Evolutionary conservation across 1,140 invertebrate genomes (phyloP).

Genomic region (Drosophila tsacasi): DNA sequence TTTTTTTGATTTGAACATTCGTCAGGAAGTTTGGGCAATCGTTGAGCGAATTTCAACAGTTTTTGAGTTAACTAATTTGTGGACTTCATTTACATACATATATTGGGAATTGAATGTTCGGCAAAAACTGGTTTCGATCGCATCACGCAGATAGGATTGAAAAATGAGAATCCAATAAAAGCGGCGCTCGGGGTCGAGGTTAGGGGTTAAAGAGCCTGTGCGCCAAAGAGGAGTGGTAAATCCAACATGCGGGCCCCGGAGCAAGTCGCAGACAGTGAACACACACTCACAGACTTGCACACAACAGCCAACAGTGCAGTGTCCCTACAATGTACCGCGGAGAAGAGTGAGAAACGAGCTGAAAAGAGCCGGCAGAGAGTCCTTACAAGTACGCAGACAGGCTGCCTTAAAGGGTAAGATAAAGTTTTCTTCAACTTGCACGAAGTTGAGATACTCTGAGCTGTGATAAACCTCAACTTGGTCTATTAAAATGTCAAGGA

Average conservation of each 20-base stretch:
- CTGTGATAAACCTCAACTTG: not conserved
- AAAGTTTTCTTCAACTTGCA: not conserved
- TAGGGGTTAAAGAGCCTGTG: constrained; percentile 37
- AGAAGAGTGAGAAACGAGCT: not conserved
- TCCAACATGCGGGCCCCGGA: constrained; percentile 63
- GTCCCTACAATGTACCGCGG: constrained; percentile 63
- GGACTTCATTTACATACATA: constrained; percentile 46
- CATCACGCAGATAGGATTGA: constrained; percentile 58
- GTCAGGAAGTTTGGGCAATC: constrained; percentile 11
- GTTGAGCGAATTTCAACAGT: constrained; percentile 27
- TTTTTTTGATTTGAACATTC: not conserved
- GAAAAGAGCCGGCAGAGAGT: constrained; percentile 40
- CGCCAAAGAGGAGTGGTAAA: constrained; percentile 21
- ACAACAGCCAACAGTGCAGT: constrained; percentile 62
- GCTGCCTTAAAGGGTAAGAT: constrained; percentile 9
- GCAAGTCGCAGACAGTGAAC: constrained; percentile 54
- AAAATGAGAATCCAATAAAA: constrained; percentile 69
- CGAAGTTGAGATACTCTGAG: constrained; percentile 21
- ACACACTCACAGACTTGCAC: constrained; percentile 13
- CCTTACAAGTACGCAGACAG: constrained; percentile 69
- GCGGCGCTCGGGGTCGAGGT: constrained; percentile 25
- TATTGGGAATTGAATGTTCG: constrained; percentile 34
- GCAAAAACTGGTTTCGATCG: constrained; percentile 62
- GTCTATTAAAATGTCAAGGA: not conserved
- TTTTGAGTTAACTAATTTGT: constrained; percentile 67